Evolutionary conservation across 2,113 vertebrate genomes (phyloP).

Genomic region (Pteruthius melanotis): DNA sequence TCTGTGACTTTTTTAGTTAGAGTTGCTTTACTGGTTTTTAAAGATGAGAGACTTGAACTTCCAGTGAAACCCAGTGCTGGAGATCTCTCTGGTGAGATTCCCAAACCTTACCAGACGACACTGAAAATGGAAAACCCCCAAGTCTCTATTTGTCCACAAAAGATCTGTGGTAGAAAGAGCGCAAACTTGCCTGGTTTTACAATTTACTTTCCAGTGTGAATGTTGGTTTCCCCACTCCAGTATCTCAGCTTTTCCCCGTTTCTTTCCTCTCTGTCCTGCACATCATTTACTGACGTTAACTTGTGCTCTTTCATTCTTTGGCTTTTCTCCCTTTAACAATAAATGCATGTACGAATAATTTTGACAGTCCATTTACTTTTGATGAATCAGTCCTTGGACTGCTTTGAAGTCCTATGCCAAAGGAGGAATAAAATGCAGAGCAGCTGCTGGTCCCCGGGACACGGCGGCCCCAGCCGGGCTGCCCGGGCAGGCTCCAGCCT

Average conservation of each 20-base stretch:
- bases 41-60: constrained; percentile 10
- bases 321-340: constrained; percentile 64
- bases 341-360: constrained; percentile 62
- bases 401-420: constrained; percentile 49
- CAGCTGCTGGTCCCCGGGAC: not conserved
- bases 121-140: not conserved
- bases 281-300: constrained; percentile 44
- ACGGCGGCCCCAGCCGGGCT: fast-evolving
- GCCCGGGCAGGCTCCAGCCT: not conserved
- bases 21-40: constrained; percentile 38
- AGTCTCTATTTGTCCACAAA: not conserved
- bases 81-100: not conserved
- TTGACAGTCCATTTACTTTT: constrained; percentile 55
- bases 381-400: not conserved
- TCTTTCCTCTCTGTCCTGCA: constrained; percentile 8
- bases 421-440: not conserved
- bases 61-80: not conserved
- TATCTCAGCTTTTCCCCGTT: not conserved
- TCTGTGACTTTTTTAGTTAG: constrained; percentile 6
- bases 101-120: not conserved
- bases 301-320: constrained; percentile 47
- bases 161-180: not conserved
- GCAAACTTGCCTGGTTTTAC: constrained; percentile 56
- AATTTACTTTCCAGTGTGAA: constrained; percentile 54
- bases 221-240: constrained; percentile 43